phyloP scores from a whole-genome alignment of 2,797 vertebrate species.

The Acestrorhynchus altus region DNA sequence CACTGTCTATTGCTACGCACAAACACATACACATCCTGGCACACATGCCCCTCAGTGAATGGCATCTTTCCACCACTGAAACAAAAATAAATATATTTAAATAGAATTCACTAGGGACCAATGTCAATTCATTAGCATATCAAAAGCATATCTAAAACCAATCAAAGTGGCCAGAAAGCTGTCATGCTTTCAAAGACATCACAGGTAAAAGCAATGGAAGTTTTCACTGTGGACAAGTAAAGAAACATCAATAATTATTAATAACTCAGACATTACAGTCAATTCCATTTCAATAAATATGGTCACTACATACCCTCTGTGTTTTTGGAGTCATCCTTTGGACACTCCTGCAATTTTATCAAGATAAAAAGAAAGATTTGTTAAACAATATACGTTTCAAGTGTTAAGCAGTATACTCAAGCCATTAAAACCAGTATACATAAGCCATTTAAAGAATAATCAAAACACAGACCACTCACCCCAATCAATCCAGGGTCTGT shows the following conservation, averaged over 20 bases:
- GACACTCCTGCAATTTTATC: slow-evolving; percentile 70
- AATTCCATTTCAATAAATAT: slow-evolving; percentile 43
- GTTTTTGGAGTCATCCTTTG: slow-evolving; percentile 74
- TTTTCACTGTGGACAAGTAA: slow-evolving; percentile 7
- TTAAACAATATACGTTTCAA: too few species aligned
- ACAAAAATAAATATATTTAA: not conserved
- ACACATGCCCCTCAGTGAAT: not conserved
- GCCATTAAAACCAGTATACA: too few species aligned
- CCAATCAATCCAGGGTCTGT: slow-evolving; percentile 79
- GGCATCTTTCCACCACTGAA: not conserved
- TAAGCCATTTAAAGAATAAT: not conserved
- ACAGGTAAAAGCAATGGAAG: not conserved
- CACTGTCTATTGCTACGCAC: not conserved
- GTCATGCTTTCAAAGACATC: not conserved
- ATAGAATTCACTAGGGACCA: not conserved
- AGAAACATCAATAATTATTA: slow-evolving; percentile 9
- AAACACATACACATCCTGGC: not conserved
- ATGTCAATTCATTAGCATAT: not conserved
- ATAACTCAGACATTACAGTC: slow-evolving; percentile 4
- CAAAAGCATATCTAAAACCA: not conserved
- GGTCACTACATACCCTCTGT: slow-evolving; percentile 69
- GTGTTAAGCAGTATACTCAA: not conserved
- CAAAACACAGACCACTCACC: slow-evolving; percentile 68
- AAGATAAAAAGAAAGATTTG: slow-evolving; percentile 16
- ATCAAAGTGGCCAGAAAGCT: not conserved